phyloP scores from a whole-genome alignment of 1,140 invertebrate species.

The Oedothorax gibbosus region DNA sequence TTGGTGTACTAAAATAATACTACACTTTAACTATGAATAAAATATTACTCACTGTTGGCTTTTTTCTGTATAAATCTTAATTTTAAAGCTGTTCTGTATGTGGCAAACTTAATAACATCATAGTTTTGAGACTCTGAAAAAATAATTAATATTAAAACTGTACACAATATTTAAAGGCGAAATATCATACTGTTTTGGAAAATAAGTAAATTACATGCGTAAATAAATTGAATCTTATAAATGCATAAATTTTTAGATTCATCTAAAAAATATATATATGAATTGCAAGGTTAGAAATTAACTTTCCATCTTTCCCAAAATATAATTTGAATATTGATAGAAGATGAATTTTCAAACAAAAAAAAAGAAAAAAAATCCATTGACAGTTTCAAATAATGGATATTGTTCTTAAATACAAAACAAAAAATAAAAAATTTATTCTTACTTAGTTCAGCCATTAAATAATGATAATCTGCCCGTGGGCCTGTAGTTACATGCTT shows the following conservation, averaged over 20 bases:
- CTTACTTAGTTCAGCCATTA: slow-evolving; percentile 59
- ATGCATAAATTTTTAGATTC: neutral
- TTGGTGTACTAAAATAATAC: neutral
- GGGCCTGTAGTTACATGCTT: slow-evolving; percentile 12
- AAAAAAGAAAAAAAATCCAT: slow-evolving; percentile 5
- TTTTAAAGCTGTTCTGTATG: slow-evolving; percentile 96
- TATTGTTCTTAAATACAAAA: neutral
- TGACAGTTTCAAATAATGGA: no score
- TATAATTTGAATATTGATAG: neutral
- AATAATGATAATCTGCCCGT: slow-evolving; percentile 54
- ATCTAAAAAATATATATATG: neutral
- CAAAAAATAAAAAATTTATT: neutral
- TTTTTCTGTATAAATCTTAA: slow-evolving; percentile 98
- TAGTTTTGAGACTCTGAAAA: slow-evolving; percentile 85
- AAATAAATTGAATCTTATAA: neutral
- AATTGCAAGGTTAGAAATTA: neutral
- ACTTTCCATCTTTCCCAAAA: neutral
- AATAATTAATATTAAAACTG: slow-evolving; percentile 1
- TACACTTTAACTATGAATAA: neutral
- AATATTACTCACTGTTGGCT: slow-evolving; percentile 77
- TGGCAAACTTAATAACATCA: slow-evolving; percentile 95
- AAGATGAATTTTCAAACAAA: neutral
- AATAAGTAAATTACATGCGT: no score
- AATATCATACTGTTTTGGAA: no score
- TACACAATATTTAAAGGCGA: neutral